A percentile compares a stretch with the other conserved stretches of the same genome.
Conservation (phyloP, 2,113 vertebrate genomes). For the Dissostichus mawsoni region DNA sequence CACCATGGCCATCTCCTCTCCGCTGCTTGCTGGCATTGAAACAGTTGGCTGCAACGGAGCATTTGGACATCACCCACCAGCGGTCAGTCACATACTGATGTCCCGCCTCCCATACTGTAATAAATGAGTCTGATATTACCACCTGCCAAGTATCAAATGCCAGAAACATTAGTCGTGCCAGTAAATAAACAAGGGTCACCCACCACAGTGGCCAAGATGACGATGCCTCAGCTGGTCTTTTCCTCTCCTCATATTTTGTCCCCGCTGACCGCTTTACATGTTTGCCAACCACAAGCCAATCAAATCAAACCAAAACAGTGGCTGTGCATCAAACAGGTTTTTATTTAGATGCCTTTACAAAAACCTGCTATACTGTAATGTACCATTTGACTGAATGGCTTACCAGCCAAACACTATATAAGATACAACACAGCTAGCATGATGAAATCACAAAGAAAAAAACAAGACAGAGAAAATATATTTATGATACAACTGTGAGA, state of each 20-base stretch:
- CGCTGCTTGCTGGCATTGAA: slow-evolving; percentile 52
- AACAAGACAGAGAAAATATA: background rate
- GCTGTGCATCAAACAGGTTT: slow-evolving; percentile 35
- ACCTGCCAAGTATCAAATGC: slow-evolving; percentile 72
- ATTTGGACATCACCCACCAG: slow-evolving; percentile 65
- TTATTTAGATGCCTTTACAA: background rate
- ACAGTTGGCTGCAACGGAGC: slow-evolving; percentile 69
- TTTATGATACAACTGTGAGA: background rate
- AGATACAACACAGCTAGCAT: background rate
- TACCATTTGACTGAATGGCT: slow-evolving; percentile 6
- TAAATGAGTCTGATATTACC: slow-evolving; percentile 55
- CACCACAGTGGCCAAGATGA: slow-evolving; percentile 51
- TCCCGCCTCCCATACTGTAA: slow-evolving; percentile 49
- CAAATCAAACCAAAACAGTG: slow-evolving; percentile 43
- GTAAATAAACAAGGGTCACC: slow-evolving; percentile 70
- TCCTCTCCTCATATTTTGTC: slow-evolving; percentile 54
- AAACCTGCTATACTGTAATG: slow-evolving; percentile 15
- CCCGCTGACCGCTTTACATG: slow-evolving; percentile 31
- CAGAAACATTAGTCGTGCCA: slow-evolving; percentile 58
- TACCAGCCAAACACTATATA: slow-evolving; percentile 1
- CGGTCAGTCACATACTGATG: slow-evolving; percentile 69
- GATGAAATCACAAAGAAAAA: background rate
- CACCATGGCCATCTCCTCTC: slow-evolving; percentile 16
- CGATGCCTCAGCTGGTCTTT: slow-evolving; percentile 67
- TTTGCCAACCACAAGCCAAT: slow-evolving; percentile 35